Conservation (phyloP, 2,888 invertebrate species). For the Lasioglossum lativentre region DNA sequence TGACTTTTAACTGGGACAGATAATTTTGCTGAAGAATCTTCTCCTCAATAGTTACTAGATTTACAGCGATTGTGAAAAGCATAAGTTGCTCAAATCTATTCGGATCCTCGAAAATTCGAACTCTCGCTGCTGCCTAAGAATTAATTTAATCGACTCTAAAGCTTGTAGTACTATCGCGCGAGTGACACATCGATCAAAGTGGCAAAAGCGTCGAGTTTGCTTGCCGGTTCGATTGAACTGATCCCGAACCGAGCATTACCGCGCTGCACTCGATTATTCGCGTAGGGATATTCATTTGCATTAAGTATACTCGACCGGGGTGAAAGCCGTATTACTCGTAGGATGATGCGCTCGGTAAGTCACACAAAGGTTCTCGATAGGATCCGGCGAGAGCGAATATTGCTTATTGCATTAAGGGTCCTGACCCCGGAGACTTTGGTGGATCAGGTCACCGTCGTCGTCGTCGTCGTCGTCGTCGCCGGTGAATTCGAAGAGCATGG, state of each 20-base stretch:
- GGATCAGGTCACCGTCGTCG: constrained; percentile 44
- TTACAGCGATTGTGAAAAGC: background rate
- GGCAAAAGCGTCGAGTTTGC: background rate
- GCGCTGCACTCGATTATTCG: background rate
- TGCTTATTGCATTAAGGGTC: constrained; percentile 68
- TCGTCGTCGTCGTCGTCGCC: constrained; percentile 25
- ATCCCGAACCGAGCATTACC: background rate
- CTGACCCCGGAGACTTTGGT: constrained; percentile 61
- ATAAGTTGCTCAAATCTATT: background rate
- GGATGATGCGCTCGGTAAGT: constrained; percentile 20
- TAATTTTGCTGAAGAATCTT: background rate
- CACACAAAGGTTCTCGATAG: constrained; percentile 41
- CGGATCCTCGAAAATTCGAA: background rate
- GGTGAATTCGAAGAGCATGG: constrained; percentile 35
- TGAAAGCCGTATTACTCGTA: constrained; percentile 5
- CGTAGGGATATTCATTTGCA: background rate
- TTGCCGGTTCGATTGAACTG: constrained; percentile 1
- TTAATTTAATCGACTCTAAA: background rate
- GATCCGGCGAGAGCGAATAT: constrained; percentile 50
- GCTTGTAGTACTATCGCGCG: background rate
- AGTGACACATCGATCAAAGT: background rate
- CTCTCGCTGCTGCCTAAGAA: background rate
- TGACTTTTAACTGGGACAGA: no score
- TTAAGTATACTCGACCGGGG: background rate
- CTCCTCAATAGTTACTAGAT: background rate